phyloP scores from a whole-genome alignment of 2,888 invertebrate genomes.

The Eledona agricola region DNA sequence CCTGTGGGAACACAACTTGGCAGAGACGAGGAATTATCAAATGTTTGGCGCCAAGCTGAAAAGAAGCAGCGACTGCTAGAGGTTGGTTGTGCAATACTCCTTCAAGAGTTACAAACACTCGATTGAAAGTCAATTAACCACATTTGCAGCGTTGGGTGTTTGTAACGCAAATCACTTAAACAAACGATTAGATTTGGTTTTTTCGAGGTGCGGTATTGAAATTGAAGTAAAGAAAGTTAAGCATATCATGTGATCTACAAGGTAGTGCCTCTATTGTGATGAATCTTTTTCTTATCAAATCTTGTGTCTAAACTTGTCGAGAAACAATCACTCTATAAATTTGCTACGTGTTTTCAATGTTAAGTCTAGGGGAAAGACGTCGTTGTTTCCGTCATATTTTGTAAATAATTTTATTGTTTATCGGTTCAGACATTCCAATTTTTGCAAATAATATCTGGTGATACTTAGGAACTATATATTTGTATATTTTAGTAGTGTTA shows the following conservation, averaged over 20 bases:
- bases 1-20: conserved; percentile 48
- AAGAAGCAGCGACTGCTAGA: too few relatives aligned
- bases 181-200: conserved; percentile 9
- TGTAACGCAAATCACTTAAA: conserved; percentile 6
- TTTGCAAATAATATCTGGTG: conserved; percentile 43
- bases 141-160: conserved; percentile 29
- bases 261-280: conserved; percentile 63
- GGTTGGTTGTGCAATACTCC: too few relatives aligned
- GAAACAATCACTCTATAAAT: conserved; percentile 40
- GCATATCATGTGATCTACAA: conserved; percentile 63
- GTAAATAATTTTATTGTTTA: conserved; percentile 39
- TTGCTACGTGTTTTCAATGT: conserved; percentile 34
- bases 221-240: conserved; percentile 31
- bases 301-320: conserved; percentile 30
- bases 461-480: conserved; percentile 49
- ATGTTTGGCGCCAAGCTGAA: conserved; percentile 47
- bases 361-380: conserved; percentile 8
- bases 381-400: conserved; percentile 37
- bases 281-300: conserved; percentile 49
- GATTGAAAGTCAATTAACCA: conserved; percentile 46
- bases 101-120: conserved; percentile 35
- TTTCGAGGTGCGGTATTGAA: conserved; percentile 8
- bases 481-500: conserved; percentile 35
- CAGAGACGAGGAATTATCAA: conserved; percentile 40
- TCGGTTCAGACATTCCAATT: conserved; percentile 38